Evolutionary conservation across 1,140 invertebrate genomes (phyloP), one percentile per base, ranked within the genome.

Genomic region (Leptopilina boulardi): DNA sequence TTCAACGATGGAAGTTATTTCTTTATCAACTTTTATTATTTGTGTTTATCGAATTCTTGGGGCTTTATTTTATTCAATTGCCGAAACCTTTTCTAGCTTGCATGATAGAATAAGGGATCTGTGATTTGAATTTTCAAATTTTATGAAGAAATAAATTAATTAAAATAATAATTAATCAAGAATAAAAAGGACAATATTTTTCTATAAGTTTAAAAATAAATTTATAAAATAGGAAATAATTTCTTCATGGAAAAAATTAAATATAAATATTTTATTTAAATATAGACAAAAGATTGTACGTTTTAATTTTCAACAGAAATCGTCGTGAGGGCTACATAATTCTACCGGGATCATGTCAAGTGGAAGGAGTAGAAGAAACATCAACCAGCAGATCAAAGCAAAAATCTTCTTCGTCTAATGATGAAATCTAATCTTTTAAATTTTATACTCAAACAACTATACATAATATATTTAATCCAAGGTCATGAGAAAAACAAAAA

Each of bases 281-380:
- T 19, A 47, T n/a, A 51, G 71, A 72, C 71, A 74, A 9, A 26
- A 51, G 26, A 73, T 34, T 70, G 71, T 34, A 21, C 71, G 66
- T 74, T 75, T 77, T n/a, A 23, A 75, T 86, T 85, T 89, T 84
- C 84, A 54, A 38, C 89, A 90, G 89, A 83, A 77, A 89, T 80
- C 76, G 75, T 66, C 83, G 83, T 78, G 81, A 77, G 56, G 87
- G 88, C 13, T 90, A 90, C 66, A 30, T 66, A 44, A 78, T 83
- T 71, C 84, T 90, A 83, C 85, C 85, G 56, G 89, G 88, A 72
- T 78, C 77, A 66, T 87, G 86, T 81, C 77, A 87, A 23, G 85
- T 71, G 70, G 79, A 84, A 73, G 54, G 26, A 26, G 75, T 81
- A 81, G 83, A 85, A 71, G 82, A 80, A 47, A 75, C 71, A 41